These are phyloP conservation scores for Lordiphosa stackelbergi DNA, from an alignment of 1,140 invertebrate species.

Conservation along the genomic window DNA sequence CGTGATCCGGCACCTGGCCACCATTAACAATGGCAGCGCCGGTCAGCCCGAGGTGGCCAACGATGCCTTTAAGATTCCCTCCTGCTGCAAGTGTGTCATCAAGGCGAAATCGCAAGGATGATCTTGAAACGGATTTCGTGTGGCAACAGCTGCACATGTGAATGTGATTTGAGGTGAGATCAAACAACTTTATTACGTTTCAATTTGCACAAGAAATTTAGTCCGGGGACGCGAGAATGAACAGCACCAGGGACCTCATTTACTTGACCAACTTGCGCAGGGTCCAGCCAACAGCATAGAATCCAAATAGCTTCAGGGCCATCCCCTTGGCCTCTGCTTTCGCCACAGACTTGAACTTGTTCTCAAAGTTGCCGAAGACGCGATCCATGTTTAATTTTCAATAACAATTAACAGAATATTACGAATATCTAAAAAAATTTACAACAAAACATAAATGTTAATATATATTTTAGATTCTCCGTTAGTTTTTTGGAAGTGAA, in stretches of 20 bases:
- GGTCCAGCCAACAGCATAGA: conserved; percentile 61
- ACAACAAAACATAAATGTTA: neutral
- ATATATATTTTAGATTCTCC: neutral
- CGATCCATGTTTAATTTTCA: conserved; percentile 36
- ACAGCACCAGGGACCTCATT: neutral
- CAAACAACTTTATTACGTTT: conserved; percentile 3
- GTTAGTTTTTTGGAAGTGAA: neutral
- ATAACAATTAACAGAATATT: neutral
- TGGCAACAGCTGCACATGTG: conserved; percentile 28
- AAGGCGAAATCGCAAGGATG: conserved; percentile 22
- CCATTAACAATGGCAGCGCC: conserved; percentile 31
- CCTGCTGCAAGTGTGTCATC: conserved; percentile 82
- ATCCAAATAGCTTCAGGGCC: conserved; percentile 56
- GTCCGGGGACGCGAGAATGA: no score
- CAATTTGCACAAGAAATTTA: conserved; percentile 39
- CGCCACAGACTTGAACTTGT: conserved; percentile 33
- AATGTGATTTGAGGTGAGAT: conserved; percentile 60
- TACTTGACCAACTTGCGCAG: conserved; percentile 57
- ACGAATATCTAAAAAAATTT: neutral
- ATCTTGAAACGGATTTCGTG: conserved; percentile 3
- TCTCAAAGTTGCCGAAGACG: conserved; percentile 38
- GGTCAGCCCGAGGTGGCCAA: conserved; percentile 40
- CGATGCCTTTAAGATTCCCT: conserved; percentile 79
- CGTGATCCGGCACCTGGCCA: conserved; percentile 60
- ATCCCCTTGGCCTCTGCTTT: conserved; percentile 48